Evolutionary conservation across 2,797 vertebrate species (phyloP).

Genomic region (Eurystomus glaucurus): DNA sequence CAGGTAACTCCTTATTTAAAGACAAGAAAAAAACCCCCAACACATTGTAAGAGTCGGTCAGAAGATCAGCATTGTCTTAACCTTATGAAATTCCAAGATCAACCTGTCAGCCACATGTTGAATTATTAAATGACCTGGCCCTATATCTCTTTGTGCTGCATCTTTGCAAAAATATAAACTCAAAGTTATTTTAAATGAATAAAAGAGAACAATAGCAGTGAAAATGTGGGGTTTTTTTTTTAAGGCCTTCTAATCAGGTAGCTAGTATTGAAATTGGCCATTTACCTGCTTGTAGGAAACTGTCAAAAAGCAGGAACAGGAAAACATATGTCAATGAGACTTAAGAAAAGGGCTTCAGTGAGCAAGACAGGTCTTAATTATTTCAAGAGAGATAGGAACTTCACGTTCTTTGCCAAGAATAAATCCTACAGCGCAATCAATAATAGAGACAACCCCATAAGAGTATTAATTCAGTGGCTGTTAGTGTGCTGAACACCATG

Average conservation of each 20-base stretch:
- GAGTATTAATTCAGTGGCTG: not conserved
- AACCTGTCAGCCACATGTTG: not conserved
- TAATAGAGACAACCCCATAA: not conserved
- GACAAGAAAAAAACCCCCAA: not conserved
- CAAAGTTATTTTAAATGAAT: not conserved
- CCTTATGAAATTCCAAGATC: not conserved
- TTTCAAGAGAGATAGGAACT: not conserved
- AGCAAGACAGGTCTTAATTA: not conserved
- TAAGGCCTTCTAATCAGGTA: not conserved
- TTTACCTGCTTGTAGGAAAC: not conserved
- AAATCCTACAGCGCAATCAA: not conserved
- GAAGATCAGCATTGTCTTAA: too few species aligned
- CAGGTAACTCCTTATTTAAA: slow-evolving; percentile 87
- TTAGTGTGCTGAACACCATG: not conserved
- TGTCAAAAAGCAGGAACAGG: not conserved
- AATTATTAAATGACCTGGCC: not conserved
- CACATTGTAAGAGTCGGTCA: not conserved
- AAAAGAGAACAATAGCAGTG: not conserved
- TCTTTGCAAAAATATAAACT: not conserved
- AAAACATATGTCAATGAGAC: not conserved
- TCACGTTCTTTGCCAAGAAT: not conserved
- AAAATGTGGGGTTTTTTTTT: not conserved
- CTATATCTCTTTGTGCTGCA: not conserved
- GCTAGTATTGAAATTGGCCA: not conserved
- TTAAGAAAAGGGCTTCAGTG: not conserved